Percentiles rank a stretch among this genome's conserved stretches.
Evolutionary conservation across 2,888 invertebrate species (phyloP).

Genomic region (Isotomurus palustris): DNA sequence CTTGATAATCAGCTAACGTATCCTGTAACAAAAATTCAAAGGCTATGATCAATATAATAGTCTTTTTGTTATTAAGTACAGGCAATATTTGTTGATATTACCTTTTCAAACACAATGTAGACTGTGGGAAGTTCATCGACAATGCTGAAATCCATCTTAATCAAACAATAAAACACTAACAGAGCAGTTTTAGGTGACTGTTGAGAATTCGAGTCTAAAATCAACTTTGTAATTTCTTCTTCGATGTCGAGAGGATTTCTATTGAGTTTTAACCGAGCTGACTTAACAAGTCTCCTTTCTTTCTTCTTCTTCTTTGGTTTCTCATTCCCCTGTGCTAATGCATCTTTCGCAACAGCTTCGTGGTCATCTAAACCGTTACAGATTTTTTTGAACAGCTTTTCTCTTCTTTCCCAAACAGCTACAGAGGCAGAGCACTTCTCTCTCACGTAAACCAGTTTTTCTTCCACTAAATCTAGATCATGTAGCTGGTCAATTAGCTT

Average conservation of each 20-base stretch:
- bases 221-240: conserved; percentile 3
- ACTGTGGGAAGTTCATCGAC: conserved; percentile 16
- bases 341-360: neutral
- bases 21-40: neutral
- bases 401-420: conserved; percentile 18
- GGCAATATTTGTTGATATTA: no score
- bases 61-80: no score
- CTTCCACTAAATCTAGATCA: neutral
- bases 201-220: no score
- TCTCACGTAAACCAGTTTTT: conserved; percentile 1
- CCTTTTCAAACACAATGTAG: conserved; percentile 28
- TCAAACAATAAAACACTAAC: conserved; percentile 11
- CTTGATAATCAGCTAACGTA: neutral
- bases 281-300: conserved; percentile 1
- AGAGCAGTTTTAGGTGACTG: neutral
- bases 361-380: neutral
- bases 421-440: neutral
- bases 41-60: neutral
- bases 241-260: conserved; percentile 23
- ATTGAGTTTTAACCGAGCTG: no score
- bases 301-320: neutral
- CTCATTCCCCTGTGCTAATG: neutral
- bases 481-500: neutral
- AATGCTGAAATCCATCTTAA: conserved; percentile 21
- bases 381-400: neutral